Evolutionary conservation across 2,888 invertebrate species (phyloP).

Genomic region (Autographa pulchrina): DNA sequence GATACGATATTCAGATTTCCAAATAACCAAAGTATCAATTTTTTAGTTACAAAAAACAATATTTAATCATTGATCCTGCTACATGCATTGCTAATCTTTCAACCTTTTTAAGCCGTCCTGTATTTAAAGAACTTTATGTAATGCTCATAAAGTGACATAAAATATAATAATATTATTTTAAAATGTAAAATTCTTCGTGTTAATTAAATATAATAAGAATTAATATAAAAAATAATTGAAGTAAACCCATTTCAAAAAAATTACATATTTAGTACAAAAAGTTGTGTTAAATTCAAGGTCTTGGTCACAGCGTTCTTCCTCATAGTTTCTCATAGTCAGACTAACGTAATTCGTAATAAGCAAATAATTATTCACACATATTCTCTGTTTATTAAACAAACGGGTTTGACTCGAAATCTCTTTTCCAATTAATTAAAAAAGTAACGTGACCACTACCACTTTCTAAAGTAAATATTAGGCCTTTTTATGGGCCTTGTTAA

Average conservation of each 20-base stretch:
- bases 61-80: no score
- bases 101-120: no score
- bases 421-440: conserved; percentile 4
- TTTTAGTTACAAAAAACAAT: no score
- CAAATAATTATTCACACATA: neutral
- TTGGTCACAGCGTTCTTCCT: neutral
- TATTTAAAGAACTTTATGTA: no score
- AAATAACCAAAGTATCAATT: no score
- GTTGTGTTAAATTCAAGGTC: neutral
- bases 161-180: no score
- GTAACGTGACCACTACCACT: conserved; percentile 1
- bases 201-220: no score
- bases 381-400: neutral
- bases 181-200: no score
- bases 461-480: neutral
- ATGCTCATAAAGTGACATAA: no score
- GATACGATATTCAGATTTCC: no score
- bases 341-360: neutral
- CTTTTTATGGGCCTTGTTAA: neutral
- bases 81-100: no score
- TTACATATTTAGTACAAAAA: neutral
- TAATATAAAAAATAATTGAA: neutral
- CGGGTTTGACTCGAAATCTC: neutral
- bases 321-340: neutral
- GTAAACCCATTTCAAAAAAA: neutral